phyloP scores from a whole-genome alignment of 2,888 invertebrate genomes.

The Atherix ibis region DNA sequence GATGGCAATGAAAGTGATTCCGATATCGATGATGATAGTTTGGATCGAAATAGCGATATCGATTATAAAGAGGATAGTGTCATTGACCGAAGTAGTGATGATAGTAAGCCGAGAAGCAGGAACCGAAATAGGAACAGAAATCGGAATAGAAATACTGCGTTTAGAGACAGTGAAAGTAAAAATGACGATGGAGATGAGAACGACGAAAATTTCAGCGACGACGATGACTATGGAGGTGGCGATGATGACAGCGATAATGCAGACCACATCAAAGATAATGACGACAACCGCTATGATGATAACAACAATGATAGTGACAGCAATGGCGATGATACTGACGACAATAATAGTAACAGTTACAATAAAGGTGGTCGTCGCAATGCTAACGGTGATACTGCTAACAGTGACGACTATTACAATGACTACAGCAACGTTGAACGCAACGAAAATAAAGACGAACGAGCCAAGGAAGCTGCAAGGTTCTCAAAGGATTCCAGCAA shows the following conservation, averaged over 20 bases:
- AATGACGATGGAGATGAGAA: background rate
- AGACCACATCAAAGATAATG: background rate
- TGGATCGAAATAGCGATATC: too few species aligned
- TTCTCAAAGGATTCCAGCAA: too few species aligned
- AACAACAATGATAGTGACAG: conserved; percentile 15
- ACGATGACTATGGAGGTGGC: background rate
- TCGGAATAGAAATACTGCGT: background rate
- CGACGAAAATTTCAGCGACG: background rate
- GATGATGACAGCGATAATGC: background rate
- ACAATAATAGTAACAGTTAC: conserved; percentile 7
- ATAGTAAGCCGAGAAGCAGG: conserved; percentile 1
- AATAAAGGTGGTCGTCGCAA: background rate
- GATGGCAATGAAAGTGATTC: conserved; percentile 1
- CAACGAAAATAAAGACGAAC: too few species aligned
- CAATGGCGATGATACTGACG: conserved; percentile 9
- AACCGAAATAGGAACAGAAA: background rate
- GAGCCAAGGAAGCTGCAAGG: too few species aligned
- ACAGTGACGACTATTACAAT: conserved; percentile 9
- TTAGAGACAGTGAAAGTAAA: background rate
- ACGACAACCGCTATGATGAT: conserved; percentile 2
- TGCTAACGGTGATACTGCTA: background rate
- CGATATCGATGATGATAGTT: conserved; percentile 1
- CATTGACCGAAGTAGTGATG: background rate
- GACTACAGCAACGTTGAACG: conserved; percentile 7
- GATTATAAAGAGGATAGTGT: too few species aligned